Base-by-base conservation (phyloP, 2,888 invertebrate species). In the Spisula subtruncata region DNA sequence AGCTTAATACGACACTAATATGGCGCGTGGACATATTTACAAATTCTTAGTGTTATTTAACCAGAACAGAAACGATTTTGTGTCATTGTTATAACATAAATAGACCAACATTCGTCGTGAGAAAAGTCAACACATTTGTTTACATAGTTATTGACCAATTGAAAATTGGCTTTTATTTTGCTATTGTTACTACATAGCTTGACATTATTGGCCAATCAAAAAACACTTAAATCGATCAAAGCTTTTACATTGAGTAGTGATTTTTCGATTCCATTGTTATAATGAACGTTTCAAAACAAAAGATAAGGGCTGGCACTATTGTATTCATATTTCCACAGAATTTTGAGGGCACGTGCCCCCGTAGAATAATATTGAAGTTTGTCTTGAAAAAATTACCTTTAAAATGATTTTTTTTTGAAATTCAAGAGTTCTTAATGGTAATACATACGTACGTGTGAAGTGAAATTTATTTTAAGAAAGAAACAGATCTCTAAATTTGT, bases 71-170 rank as follows among this genome's bases (percentile, higher is more conserved):
- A 71, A 85, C 71, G 86, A 86, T 85, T 89, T 86, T 83, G 75
- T 86, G 89, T 83, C 86, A 89, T 82, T 81, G 82, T 85, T 85
- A 48, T 85, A 79, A 80, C 66, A 66, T 86, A 87, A 89, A 89
- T 84, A 91, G 89, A 83, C 85, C 80, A 87, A 87, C 89, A 89
- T 48, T 51, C 87, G 46, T 81, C 88, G 87, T 81, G 89, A 86
- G 91, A 91, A 91, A 89, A 56, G 91, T 84, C 85, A 89, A 91
- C 86, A 91, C 32, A 66, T 56, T 51, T 90, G 88, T 90, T 90
- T 90, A 85, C 83, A 81, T 48, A 46, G 54, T 75, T 84, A 84
- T 84, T 84, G 84, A 84, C 75, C 84, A 75, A 84, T 75, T 29
- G 83, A 83, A 83, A 83, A 83, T 83, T 83, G 83, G 75, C 84